phyloP scores from a whole-genome alignment of 2,888 invertebrate species.

The Pyrgus malvae region DNA sequence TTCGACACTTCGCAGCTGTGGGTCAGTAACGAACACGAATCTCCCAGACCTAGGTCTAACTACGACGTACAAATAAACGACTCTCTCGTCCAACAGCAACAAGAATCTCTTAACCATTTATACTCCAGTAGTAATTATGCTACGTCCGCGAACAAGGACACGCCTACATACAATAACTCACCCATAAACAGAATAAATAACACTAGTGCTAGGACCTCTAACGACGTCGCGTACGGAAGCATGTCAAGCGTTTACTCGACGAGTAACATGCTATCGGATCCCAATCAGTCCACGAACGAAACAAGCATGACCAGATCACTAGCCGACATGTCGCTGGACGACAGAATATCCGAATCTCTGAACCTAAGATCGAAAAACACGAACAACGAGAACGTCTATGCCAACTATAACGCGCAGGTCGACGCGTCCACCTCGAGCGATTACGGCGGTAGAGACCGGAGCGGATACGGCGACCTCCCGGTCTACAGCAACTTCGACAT shows the following conservation, averaged over 20 bases:
- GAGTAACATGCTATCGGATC: conserved; percentile 50
- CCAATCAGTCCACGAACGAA: conserved; percentile 33
- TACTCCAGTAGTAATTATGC: conserved; percentile 38
- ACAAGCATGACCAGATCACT: conserved; percentile 44
- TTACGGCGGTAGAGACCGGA: neutral
- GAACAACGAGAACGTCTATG: conserved; percentile 60
- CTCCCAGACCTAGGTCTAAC: conserved; percentile 39
- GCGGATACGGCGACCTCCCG: conserved; percentile 58
- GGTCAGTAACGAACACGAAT: conserved; percentile 51
- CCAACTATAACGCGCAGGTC: conserved; percentile 44
- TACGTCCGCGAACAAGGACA: neutral
- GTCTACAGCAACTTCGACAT: conserved; percentile 63
- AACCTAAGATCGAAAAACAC: conserved; percentile 71
- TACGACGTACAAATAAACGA: conserved; percentile 44
- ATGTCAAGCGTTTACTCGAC: conserved; percentile 45
- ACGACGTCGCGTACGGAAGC: conserved; percentile 43
- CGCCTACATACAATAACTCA: conserved; percentile 34
- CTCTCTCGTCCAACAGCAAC: conserved; percentile 37
- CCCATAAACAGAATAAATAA: conserved; percentile 49
- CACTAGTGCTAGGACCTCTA: conserved; percentile 51
- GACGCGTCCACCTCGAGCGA: conserved; percentile 45
- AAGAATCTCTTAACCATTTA: conserved; percentile 64
- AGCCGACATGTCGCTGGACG: conserved; percentile 69
- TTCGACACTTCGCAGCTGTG: conserved; percentile 66
- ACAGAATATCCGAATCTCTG: conserved; percentile 72